phyloP scores from a whole-genome alignment of 2,797 vertebrate genomes.

The Oophaga sylvatica region DNA sequence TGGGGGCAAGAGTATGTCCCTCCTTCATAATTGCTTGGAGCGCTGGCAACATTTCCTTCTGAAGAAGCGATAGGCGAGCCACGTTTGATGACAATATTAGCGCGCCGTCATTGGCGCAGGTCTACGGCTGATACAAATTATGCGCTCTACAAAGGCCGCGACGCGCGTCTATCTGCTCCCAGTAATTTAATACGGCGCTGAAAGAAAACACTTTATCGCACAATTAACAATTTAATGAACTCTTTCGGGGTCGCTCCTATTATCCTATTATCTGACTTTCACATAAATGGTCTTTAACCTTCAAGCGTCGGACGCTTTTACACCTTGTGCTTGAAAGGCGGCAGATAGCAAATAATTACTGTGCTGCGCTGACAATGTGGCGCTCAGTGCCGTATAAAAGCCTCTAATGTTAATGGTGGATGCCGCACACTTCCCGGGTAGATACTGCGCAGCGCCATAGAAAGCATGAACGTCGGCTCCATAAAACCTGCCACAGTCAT shows the following conservation, averaged over 20 bases:
- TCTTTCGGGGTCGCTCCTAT: conserved; percentile 56
- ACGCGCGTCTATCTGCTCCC: conserved; percentile 10
- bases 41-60: conserved; percentile 14
- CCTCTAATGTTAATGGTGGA: conserved; percentile 29
- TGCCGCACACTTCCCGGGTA: neutral
- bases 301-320: conserved; percentile 24
- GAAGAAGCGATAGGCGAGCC: conserved; percentile 20
- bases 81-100: conserved; percentile 48
- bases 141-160: conserved; percentile 40
- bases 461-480: neutral
- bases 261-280: conserved; percentile 60
- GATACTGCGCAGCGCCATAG: neutral
- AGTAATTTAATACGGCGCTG: conserved; percentile 47
- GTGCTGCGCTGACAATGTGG: conserved; percentile 32
- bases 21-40: neutral
- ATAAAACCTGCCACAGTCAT: neutral
- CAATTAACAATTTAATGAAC: conserved; percentile 54
- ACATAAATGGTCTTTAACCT: conserved; percentile 54
- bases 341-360: conserved; percentile 43
- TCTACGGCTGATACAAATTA: conserved; percentile 37
- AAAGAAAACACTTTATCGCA: conserved; percentile 45
- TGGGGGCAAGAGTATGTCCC: neutral
- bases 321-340: conserved; percentile 52
- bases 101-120: neutral
- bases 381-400: conserved; percentile 15